Percentiles rank a stretch among this genome's conserved stretches.
Evolutionary conservation across 1,140 invertebrate species (phyloP).

Genomic region (Drosophila chauvacae): DNA sequence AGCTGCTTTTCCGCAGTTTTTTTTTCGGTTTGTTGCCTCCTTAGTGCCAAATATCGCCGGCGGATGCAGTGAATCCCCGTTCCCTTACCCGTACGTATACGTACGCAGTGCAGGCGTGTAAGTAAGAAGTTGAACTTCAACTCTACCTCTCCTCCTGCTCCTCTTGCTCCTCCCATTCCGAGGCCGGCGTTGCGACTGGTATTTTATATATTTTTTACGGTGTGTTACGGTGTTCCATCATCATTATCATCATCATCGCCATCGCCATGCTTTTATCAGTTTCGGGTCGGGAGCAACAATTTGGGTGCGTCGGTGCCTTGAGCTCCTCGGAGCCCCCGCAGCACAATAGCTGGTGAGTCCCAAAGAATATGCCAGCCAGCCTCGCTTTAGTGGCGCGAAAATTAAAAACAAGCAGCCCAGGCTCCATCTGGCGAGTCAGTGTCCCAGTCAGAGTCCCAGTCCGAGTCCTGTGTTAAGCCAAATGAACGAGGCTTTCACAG

Average conservation of each 20-base stretch:
- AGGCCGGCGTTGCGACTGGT: slow-evolving; percentile 4
- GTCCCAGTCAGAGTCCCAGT: neutral
- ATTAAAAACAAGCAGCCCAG: slow-evolving; percentile 5
- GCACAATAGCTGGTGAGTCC: slow-evolving; percentile 5
- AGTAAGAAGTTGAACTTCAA: slow-evolving; percentile 10
- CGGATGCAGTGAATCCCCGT: slow-evolving; percentile 7
- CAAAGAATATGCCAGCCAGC: neutral
- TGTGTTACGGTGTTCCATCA: slow-evolving; percentile 10
- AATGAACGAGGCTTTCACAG: neutral
- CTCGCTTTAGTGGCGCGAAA: slow-evolving; percentile 10
- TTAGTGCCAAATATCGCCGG: slow-evolving; percentile 13
- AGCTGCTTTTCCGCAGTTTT: neutral
- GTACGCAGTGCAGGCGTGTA: slow-evolving; percentile 12
- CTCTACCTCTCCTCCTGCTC: neutral
- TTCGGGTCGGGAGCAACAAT: neutral
- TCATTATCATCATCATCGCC: neutral
- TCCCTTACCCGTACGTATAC: neutral
- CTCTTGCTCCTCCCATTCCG: neutral
- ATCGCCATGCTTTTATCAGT: neutral
- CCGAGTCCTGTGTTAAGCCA: neutral
- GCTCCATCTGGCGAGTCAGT: neutral
- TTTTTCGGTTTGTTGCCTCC: slow-evolving; percentile 6
- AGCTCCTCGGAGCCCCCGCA: neutral
- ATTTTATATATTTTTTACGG: slow-evolving; percentile 12
- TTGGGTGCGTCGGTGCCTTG: slow-evolving; percentile 1